Conservation (phyloP, 2,797 vertebrate genomes). For the Peromyscus eremicus region DNA sequence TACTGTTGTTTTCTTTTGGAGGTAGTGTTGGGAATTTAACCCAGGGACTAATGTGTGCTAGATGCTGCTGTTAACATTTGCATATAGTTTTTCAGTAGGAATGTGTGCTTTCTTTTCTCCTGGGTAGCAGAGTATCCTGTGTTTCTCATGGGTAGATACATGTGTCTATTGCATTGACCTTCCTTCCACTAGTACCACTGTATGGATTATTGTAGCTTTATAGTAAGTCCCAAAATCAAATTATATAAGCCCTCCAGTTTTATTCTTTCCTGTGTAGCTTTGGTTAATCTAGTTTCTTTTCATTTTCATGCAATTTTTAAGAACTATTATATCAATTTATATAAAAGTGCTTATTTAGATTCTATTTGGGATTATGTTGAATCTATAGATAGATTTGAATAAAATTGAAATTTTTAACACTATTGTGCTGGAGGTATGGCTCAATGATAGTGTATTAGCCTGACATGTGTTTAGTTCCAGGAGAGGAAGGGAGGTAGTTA, state of each 20-base stretch:
- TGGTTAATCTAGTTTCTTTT: constrained; percentile 49
- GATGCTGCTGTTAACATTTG: neutral
- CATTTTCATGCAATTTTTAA: constrained; percentile 49
- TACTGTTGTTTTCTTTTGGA: neutral
- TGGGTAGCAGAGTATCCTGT: neutral
- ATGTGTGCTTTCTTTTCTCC: constrained; percentile 38
- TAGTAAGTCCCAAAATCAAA: neutral
- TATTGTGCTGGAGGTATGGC: neutral
- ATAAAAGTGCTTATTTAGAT: constrained; percentile 14
- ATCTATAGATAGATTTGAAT: constrained; percentile 19
- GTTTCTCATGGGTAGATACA: constrained; percentile 9
- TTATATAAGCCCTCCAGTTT: neutral
- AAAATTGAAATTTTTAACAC: constrained; percentile 28
- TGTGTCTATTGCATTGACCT: constrained; percentile 13
- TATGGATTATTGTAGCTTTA: constrained; percentile 17
- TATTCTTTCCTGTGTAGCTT: neutral
- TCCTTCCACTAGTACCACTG: neutral
- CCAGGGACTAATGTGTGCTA: too few species aligned
- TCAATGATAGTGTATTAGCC: neutral
- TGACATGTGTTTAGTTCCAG: neutral
- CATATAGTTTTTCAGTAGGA: neutral
- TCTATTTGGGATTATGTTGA: constrained; percentile 24
- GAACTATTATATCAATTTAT: constrained; percentile 33
- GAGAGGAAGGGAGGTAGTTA: neutral
- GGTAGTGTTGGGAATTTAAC: neutral